Base-by-base conservation (phyloP, 1,140 invertebrate species). In the Holcopasites calliopsidis region DNA sequence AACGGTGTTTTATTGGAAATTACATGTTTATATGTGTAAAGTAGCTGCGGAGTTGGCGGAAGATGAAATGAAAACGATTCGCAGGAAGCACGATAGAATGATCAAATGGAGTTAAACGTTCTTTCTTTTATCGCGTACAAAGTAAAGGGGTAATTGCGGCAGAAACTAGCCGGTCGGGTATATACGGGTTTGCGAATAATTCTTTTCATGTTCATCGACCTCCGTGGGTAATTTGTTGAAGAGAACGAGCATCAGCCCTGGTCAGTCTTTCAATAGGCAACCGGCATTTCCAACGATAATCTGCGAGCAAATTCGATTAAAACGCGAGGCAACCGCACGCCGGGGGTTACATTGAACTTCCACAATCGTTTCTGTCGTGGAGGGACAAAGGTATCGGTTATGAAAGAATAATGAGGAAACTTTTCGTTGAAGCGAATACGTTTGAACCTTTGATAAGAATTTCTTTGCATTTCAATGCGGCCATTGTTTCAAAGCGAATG, bases 131-230 rank as follows among this genome's bases (percentile, higher is more conserved):
- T 13, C 13, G n/a, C 1, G 49, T n/a, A 40, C n/a, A 33, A 33
- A 11, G 60, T 44, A 54, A 35, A 65, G 31, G 49, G 8, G 50
- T 65, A 52, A 66, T 73, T 73, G 16, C 11, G 28, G 11, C 26
- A 33, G 50, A 55, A 55, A 66, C 61, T 44, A 6, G 71, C 50
- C 28, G 23, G 28, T 10, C 28, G n/a, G 40, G 54, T 35, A 60
- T 71, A 60, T 71, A 71, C 58, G 28, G 26, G 61, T 38, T 65
- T 35, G 60, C 18, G 60, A 66, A 73, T 73, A 73, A 73, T 73
- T 73, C 71, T 73, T 73, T 73, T 73, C 71, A 73, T 50, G 71
- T 73, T 73, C 71, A 65, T 66, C 71, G 71, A 66, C 55, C 55
- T 60, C 50, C 38, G 66, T 28, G 61, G 71, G 61, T 55, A 73